Percentiles rank a stretch among this genome's conserved stretches.
Conservation (phyloP, 2,797 vertebrate species). For the Gorsachius magnificus region DNA sequence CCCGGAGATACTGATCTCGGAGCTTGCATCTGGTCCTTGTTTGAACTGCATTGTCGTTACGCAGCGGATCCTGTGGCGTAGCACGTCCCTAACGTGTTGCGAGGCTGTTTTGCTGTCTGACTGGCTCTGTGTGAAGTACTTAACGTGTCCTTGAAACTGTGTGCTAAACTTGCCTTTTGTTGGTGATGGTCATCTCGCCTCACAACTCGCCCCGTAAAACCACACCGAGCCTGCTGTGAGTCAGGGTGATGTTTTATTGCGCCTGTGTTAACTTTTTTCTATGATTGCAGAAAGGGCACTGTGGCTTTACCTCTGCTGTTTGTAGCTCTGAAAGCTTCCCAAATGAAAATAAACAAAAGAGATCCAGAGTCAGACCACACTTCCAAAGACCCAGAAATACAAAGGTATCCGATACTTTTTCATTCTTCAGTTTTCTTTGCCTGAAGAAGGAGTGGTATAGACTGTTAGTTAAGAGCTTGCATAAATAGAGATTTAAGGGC, state of each 20-base stretch:
- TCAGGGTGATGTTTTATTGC: background rate
- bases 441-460: background rate
- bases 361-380: background rate
- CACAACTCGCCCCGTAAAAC: background rate
- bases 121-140: background rate
- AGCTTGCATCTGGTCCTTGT: background rate
- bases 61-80: background rate
- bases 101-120: background rate
- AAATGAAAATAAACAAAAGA: background rate
- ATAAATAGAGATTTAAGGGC: background rate
- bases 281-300: background rate
- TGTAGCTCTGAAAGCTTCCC: background rate
- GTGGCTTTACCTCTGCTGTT: background rate
- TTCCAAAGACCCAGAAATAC: background rate
- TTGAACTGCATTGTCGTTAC: background rate
- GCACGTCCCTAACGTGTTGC: rapidly evolving
- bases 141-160: background rate
- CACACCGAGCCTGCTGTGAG: background rate
- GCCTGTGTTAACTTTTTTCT: background rate
- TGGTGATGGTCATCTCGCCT: background rate
- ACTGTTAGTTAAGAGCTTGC: background rate
- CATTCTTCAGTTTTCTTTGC: background rate
- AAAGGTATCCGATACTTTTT: background rate
- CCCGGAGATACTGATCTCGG: background rate
- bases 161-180: background rate